Base-by-base conservation (phyloP, 2,888 invertebrate species). In the Camptogramma bilineatum region DNA sequence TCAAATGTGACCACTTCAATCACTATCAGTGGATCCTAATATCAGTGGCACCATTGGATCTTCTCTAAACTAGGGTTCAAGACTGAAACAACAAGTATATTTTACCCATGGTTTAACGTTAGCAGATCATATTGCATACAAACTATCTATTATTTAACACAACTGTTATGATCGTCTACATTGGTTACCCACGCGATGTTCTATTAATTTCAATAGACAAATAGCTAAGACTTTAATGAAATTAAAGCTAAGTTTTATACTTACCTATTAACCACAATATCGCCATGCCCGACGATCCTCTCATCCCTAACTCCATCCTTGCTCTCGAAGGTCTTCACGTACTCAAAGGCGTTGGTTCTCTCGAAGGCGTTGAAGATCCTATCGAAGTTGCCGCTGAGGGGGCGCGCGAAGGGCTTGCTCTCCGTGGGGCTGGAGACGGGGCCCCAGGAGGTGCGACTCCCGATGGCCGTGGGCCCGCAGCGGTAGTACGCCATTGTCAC, bases 361-460 rank as follows among this genome's bases (percentile, higher is more conserved):
- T 93, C 93, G 70, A 93, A 93, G 4, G 92, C 88, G 74, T 93
- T 93, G 76, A 92, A 93, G 79, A 93, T 93, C 62, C 93, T 82
- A 75, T 93, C 93, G 73, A 87, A 93, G 78, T 91, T 91, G 42
- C 90, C 93, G 79, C 92, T 92, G 62, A 92, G 79, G 4, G 93
- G 93, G 10, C 92, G 82, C 63, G 88, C 87, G 78, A 81, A 90
- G 75, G 80, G 79, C 82, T 86, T 90, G 60, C 83, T 78, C 66
- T 87, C 84, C 64, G 86, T 74, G 56, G 88, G 86, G 39, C 94
- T 93, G 59, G 94, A 91, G 39, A 70, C 71, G 16, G 74, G 95
- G 8, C 94, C 95, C 95, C 96, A 96, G 18, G 93, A 93, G n/a
- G 90, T 86, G 70, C 92, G 86, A 84, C 85, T 91, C 66, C 90